A percentile compares a stretch with the other conserved stretches of the same genome.
Conservation (phyloP, 2,888 invertebrate genomes). For the Agrochola lychnidis region DNA sequence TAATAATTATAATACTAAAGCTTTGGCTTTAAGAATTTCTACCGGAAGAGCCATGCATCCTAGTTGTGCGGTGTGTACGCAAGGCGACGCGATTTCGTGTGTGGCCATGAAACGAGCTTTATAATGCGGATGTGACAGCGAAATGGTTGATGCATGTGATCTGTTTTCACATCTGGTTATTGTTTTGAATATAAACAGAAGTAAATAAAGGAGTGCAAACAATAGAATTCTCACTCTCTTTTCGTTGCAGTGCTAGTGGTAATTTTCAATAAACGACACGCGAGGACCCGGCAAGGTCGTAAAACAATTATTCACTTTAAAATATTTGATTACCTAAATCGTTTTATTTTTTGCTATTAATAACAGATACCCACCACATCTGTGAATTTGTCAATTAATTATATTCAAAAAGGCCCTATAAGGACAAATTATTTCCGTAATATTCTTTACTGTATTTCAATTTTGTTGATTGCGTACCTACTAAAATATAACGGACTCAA, state of each 20-base stretch:
- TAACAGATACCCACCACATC: not conserved
- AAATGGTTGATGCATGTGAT: conserved; percentile 37
- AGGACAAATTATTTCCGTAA: not conserved
- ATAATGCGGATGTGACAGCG: conserved; percentile 58
- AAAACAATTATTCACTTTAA: not conserved
- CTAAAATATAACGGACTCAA: not conserved
- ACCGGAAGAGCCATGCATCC: conserved; percentile 76
- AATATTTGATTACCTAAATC: not conserved
- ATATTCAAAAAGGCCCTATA: no score
- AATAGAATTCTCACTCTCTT: not conserved
- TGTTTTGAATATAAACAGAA: conserved; percentile 13
- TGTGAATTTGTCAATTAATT: not conserved
- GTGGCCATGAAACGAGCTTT: conserved; percentile 70
- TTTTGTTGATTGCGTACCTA: not conserved
- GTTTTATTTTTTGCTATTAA: not conserved
- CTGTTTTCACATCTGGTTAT: conserved; percentile 30
- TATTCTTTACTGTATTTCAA: not conserved
- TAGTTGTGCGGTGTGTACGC: conserved; percentile 62
- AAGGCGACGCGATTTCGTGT: conserved; percentile 70
- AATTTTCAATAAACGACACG: not conserved
- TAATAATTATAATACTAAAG: conserved; percentile 41
- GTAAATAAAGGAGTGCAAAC: not conserved
- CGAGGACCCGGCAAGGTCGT: no score
- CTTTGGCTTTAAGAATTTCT: conserved; percentile 72
- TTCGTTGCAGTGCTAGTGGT: not conserved